A percentile compares a stretch with the other conserved stretches of the same genome.
phyloP scores from a whole-genome alignment of 2,888 invertebrate species.

The Cryptophagus acutangulus region DNA sequence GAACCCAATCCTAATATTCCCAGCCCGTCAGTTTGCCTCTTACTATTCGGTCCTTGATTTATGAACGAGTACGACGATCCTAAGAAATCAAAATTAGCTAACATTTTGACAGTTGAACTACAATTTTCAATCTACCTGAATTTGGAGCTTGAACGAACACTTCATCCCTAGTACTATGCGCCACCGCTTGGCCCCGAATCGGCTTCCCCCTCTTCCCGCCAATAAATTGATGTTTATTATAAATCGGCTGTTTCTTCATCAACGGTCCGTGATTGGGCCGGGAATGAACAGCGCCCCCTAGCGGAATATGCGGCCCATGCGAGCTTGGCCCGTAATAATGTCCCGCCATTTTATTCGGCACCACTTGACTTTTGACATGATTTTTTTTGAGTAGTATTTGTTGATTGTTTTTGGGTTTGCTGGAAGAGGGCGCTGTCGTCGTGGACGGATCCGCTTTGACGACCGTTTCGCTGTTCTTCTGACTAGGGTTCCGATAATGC shows the following conservation, averaged over 20 bases:
- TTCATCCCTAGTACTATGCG: constrained; percentile 42
- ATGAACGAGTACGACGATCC: constrained; percentile 36
- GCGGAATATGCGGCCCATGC: constrained; percentile 28
- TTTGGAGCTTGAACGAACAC: constrained; percentile 38
- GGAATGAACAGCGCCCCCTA: constrained; percentile 15
- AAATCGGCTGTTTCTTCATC: neutral
- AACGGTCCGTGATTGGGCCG: constrained; percentile 10
- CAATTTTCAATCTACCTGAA: constrained; percentile 8
- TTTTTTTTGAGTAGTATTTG: neutral
- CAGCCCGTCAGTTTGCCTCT: constrained; percentile 33
- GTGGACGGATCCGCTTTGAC: constrained; percentile 24
- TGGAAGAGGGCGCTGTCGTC: constrained; percentile 17
- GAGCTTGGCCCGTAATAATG: constrained; percentile 15
- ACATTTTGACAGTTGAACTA: neutral
- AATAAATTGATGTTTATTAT: neutral
- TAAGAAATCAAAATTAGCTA: constrained; percentile 9
- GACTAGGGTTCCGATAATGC: constrained; percentile 34
- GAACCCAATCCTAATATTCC: constrained; percentile 35
- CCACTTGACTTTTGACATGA: neutral
- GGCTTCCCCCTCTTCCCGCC: constrained; percentile 22
- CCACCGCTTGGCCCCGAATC: constrained; percentile 27
- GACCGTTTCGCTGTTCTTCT: constrained; percentile 31
- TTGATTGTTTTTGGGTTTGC: constrained; percentile 5
- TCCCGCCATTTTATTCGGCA: constrained; percentile 2
- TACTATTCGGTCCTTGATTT: constrained; percentile 25